A percentile compares a stretch with the other conserved stretches of the same genome.
Conservation (phyloP, 2,113 vertebrate genomes). For the Lathamus discolor region DNA sequence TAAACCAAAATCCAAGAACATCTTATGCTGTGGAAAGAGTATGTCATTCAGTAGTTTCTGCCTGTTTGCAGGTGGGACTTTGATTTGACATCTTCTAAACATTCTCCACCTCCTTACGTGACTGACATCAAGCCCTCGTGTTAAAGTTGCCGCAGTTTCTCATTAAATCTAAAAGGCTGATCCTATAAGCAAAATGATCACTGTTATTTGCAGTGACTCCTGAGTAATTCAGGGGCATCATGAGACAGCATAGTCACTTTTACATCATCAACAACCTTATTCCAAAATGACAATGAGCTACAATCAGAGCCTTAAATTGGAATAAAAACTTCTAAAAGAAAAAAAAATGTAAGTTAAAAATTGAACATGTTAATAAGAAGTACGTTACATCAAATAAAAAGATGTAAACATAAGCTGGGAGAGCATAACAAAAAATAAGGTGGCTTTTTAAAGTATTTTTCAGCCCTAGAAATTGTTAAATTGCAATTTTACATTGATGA, state of each 20-base stretch:
- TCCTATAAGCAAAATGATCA: not conserved
- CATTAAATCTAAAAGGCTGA: not conserved
- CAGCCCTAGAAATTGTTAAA: not conserved
- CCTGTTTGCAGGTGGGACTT: not conserved
- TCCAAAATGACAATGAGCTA: not conserved
- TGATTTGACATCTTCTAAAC: not conserved
- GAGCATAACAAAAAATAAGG: fast-evolving
- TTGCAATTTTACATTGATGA: not conserved
- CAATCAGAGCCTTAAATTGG: not conserved
- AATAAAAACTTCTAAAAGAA: not conserved
- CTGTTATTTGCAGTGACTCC: not conserved
- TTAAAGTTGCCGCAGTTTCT: not conserved
- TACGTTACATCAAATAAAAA: not conserved
- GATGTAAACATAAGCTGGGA: fast-evolving
- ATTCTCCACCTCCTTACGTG: not conserved
- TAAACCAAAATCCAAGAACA: not conserved
- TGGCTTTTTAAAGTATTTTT: not conserved
- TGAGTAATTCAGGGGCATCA: not conserved
- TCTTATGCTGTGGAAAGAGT: not conserved
- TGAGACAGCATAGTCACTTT: not conserved
- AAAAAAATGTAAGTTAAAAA: not conserved
- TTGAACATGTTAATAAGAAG: not conserved
- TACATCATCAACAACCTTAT: not conserved
- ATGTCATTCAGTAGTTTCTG: not conserved
- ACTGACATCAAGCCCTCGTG: not conserved